A percentile compares a stretch with the other conserved stretches of the same genome.
Evolutionary conservation across 2,797 vertebrate species (phyloP).

Genomic region (Sebastes nivosus): DNA sequence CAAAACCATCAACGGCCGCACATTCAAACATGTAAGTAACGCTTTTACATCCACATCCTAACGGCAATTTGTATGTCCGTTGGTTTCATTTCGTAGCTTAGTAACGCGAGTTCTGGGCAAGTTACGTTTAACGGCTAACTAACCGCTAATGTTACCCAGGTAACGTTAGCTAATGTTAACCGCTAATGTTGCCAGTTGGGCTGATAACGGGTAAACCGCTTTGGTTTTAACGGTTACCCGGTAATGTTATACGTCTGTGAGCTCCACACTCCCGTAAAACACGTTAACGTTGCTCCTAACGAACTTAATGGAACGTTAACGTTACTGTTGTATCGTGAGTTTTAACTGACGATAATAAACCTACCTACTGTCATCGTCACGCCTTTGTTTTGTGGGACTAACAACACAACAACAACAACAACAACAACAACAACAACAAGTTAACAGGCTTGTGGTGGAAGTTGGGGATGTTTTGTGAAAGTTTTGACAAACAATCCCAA

Average conservation of each 20-base stretch:
- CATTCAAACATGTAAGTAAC: too few species aligned
- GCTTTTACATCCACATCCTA: too few species aligned
- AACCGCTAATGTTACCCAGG: too few species aligned
- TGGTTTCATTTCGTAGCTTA: too few species aligned
- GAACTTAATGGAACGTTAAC: not conserved
- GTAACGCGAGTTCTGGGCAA: too few species aligned
- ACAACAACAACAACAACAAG: not conserved
- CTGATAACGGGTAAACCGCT: not conserved
- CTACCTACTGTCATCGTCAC: too few species aligned
- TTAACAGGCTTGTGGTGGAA: not conserved
- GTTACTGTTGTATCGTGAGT: not conserved
- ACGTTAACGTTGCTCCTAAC: too few species aligned
- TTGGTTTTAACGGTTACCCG: not conserved
- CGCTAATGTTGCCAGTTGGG: not conserved
- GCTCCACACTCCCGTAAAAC: rapidly evolving
- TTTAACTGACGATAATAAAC: not conserved
- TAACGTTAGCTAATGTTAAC: too few species aligned
- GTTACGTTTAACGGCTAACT: too few species aligned
- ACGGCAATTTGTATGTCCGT: too few species aligned
- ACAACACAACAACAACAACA: not conserved
- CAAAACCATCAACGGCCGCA: too few species aligned
- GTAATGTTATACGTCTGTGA: not conserved
- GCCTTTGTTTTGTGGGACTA: not conserved
- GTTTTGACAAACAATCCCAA: not conserved
- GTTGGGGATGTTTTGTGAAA: not conserved